Conservation (phyloP, 2,797 vertebrate genomes). For the Typhlichthys eigenmanni region DNA sequence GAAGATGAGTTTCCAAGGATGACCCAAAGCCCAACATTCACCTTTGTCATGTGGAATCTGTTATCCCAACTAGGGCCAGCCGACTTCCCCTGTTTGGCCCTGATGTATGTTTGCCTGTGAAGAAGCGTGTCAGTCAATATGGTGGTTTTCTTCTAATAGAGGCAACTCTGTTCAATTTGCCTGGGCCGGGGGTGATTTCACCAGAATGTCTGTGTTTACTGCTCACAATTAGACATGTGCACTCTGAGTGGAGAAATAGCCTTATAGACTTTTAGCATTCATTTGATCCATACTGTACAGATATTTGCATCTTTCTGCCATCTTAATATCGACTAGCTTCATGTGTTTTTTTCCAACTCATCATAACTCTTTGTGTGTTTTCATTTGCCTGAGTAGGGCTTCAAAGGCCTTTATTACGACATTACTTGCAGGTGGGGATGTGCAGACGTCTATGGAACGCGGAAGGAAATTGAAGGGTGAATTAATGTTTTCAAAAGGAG, state of each 20-base stretch:
- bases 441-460: neutral
- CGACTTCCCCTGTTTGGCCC: constrained; percentile 4
- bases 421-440: neutral
- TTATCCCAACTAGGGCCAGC: constrained; percentile 36
- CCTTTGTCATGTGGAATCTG: constrained; percentile 51
- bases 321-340: constrained; percentile 12
- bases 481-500: neutral
- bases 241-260: constrained; percentile 8
- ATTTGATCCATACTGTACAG: constrained; percentile 14
- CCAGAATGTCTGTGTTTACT: neutral
- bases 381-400: constrained; percentile 11
- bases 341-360: neutral
- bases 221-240: constrained; percentile 7
- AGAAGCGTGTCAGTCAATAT: neutral
- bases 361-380: neutral
- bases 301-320: constrained; percentile 14
- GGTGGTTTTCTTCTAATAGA: constrained; percentile 12
- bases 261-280: constrained; percentile 21
- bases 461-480: neutral
- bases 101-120: constrained; percentile 7
- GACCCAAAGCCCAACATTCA: constrained; percentile 48
- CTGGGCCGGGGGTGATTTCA: neutral
- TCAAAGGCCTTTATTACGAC: constrained; percentile 15
- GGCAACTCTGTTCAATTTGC: neutral
- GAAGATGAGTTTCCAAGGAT: constrained; percentile 25